Base-by-base conservation (phyloP, 1,140 invertebrate genomes). In the Trissolcus basalis region DNA sequence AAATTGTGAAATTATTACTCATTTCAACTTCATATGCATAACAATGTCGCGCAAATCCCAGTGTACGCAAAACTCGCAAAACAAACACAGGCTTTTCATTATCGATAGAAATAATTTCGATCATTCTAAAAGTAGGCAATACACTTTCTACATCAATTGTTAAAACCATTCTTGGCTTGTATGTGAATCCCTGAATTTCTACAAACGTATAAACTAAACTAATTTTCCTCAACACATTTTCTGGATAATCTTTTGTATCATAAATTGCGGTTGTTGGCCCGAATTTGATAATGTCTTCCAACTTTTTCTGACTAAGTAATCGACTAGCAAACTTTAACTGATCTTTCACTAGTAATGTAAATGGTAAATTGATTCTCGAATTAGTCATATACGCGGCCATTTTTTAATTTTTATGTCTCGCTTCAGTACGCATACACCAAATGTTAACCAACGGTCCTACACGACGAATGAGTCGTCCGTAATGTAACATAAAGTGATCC, bases 401-500 rank as follows among this genome's bases (percentile, higher is more conserved):
- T 44, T 44, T 68, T 1, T 13, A 61, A 9, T 49, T 7, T 56
- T 71, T 61, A 36, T 71, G 68, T 56, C 50, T 14, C 56, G n/a
- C 43, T 56, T 71, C 58, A 36, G 14, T n/a, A 0, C 78, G 45
- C 77, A 81, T 81, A 14, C 65, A 77, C 69, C 75, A 81, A 19
- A 79, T 68, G 13, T 80, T 47, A 41, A 54, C 10, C 32, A 82
- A 51, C 32, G 79, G 79, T 12, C 79, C 78, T 11, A 77, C 15
- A 8, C 49, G 19, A 19, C 35, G 43, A 8, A 81, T 71, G 9
- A 76, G 70, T 48, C 51, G n/a, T 5, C 58, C 50, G 54, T 81
- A 82, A 67, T 82, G 79, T 8, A 80, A 27, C 55, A 81, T 63
- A 43, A 74, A 70, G 47, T 82, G 79, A 59, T 73, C 48, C 70